Evolutionary conservation across 2,113 vertebrate species (phyloP), one percentile per base, ranked within the genome.

Genomic region (Capra hircus): DNA sequence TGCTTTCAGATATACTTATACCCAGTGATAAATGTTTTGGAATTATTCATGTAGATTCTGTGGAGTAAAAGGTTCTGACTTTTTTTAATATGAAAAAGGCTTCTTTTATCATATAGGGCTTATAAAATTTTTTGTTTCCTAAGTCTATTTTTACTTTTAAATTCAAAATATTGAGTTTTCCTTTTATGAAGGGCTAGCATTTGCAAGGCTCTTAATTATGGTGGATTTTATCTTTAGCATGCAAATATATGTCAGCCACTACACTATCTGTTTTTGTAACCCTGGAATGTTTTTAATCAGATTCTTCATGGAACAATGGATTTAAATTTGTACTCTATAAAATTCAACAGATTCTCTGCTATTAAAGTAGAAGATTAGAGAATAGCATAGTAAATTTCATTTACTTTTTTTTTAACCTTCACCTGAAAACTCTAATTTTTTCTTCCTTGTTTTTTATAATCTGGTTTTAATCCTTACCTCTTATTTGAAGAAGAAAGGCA

Each of bases 241-340:
- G 95, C 88, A 98, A 90, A 98, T 99, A 97, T 98, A 71, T 93
- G 94, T 97, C 93, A 96, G 87, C 83, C 88, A 96, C 95, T 98
- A 97, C 67, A 97, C 78, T 98, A 19, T 98, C 94, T 97, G 74
- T 96, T 97, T 98, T 97, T 97, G n/a, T 98, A 97, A 98, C 84
- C 88, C 48, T 59, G 88, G 52, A 97, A 98, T 97, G 96, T 88
- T 91, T 97, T 88, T 98, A 99, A 99, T 99, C 98, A 98, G 90
- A 96, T 98, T 98, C 95, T 98, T 98, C 95, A 97, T 98, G 94
- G 96, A 98, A 98, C 94, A 97, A n/a, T 98, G 90, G 82, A 97
- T 98, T 96, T 80, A 97, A 94, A 99, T 98, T 97, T 97, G 36
- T 48, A 55, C 50, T 96, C 94, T 88, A 15, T 97, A 81, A 98